These are phyloP conservation scores for Numenius arquata DNA, from an alignment of 2,113 vertebrate species.

Conservation along the genomic window DNA sequence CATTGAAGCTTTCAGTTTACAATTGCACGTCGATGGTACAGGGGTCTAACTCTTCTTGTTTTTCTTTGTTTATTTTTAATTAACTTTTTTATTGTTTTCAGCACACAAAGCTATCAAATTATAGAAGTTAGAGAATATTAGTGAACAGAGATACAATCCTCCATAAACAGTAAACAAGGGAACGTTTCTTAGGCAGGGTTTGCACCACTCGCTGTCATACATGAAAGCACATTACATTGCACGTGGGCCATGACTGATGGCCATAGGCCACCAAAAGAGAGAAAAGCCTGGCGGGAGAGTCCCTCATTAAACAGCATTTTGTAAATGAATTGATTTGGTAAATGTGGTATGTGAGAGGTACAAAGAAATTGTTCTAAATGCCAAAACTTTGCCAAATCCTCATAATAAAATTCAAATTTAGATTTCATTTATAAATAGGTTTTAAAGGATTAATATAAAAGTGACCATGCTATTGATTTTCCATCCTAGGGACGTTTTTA, in stretches of 20 bases:
- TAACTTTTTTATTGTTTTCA: neutral
- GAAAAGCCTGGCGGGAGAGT: neutral
- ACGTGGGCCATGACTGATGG: neutral
- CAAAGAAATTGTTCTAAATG: neutral
- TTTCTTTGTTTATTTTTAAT: conserved; percentile 22
- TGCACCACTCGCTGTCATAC: rapidly evolving
- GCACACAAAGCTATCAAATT: neutral
- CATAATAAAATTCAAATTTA: neutral
- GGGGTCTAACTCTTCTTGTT: neutral
- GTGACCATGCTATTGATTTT: neutral
- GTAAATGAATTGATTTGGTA: neutral
- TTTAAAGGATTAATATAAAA: neutral
- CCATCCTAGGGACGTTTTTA: neutral
- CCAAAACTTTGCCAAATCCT: neutral
- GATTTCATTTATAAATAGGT: neutral
- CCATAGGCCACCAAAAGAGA: neutral
- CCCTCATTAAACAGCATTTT: neutral
- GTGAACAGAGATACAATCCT: neutral
- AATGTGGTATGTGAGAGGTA: neutral
- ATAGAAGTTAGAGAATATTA: neutral
- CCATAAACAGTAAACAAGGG: neutral
- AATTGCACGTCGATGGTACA: too few relatives aligned
- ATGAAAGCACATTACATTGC: rapidly evolving
- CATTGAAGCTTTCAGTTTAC: neutral
- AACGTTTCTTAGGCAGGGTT: neutral